Base-by-base conservation (phyloP, 2,888 invertebrate genomes). In the Chalcis sispes region DNA sequence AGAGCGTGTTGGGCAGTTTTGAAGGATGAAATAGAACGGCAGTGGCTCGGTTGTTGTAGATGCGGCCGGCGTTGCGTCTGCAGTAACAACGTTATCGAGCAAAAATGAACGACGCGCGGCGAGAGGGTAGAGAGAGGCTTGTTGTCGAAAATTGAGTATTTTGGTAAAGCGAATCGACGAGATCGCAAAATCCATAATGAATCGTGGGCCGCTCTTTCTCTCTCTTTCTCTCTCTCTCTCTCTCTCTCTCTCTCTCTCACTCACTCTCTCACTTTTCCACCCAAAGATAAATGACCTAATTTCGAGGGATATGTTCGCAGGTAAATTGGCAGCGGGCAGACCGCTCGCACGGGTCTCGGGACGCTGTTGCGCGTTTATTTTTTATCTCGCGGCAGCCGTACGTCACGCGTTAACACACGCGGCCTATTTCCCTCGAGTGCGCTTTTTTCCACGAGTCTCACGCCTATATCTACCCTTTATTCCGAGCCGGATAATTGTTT, bases 361-460 rank as follows among this genome's bases (percentile, higher is more conserved):
- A 25, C 42, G 46, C 61, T 62, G 27, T 23, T 40, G 10, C 23
- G n/a, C 48, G 36, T 72, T 29, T 58, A 72, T 72, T 72, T 66
- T 72, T 72, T 65, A 66, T 50, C 50, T 25, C 36, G 32, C 54
- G 23, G 48, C 32, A 15, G 72, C 54, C 74, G 56, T 74, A 67
- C 62, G 61, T 74, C 74, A 72, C 61, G 61, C 72, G 72, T 72
- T 58, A 77, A 72, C 77, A 77, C 72, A 40, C 54, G 18, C 70
- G 46, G 46, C 15, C 52, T 70, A 77, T 77, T 77, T 77, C 77
- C 77, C 77, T 25, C 23, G 77, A 74, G 77, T 77, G 73, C 54
- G 52, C 67, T 77, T 77, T 74, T 77, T 77, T 15, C 48, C 42
- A 20, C 27, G 18, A 25, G n/a, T n/a, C 13, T 18, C 15, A n/a